These are phyloP conservation scores for Otocyon megalotis DNA, from an alignment of 2,113 vertebrate species.

Conservation along the genomic window DNA sequence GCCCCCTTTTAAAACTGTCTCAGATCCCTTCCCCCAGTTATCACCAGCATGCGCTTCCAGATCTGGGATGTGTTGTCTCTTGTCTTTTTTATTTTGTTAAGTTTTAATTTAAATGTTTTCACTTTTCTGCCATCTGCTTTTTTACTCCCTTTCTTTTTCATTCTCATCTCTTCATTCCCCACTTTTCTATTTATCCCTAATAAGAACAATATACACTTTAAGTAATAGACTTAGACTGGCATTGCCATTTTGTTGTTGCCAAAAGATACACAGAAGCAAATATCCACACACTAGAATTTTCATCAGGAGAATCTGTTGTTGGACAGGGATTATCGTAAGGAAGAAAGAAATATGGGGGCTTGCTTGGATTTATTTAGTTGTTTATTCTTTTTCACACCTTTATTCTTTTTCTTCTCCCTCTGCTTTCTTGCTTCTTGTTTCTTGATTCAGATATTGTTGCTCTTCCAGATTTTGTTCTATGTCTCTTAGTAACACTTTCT, in stretches of 20 bases:
- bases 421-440: slow-evolving; percentile 15
- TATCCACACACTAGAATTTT: background rate
- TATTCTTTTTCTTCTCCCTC: background rate
- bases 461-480: background rate
- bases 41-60: background rate
- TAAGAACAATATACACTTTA: background rate
- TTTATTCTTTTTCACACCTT: background rate
- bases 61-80: background rate
- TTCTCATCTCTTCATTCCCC: background rate
- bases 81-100: background rate
- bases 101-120: slow-evolving; percentile 1
- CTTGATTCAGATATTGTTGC: background rate
- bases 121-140: background rate
- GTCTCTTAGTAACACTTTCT: background rate
- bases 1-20: background rate
- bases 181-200: background rate
- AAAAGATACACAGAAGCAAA: background rate
- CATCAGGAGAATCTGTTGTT: background rate
- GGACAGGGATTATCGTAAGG: background rate
- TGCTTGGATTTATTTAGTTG: background rate
- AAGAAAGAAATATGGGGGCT: background rate
- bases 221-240: background rate
- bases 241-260: background rate
- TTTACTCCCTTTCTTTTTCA: background rate
- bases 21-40: background rate